Conservation (phyloP, 37 sponge, comb jelly and placozoan genomes). For the Spongilla lacustris region DNA sequence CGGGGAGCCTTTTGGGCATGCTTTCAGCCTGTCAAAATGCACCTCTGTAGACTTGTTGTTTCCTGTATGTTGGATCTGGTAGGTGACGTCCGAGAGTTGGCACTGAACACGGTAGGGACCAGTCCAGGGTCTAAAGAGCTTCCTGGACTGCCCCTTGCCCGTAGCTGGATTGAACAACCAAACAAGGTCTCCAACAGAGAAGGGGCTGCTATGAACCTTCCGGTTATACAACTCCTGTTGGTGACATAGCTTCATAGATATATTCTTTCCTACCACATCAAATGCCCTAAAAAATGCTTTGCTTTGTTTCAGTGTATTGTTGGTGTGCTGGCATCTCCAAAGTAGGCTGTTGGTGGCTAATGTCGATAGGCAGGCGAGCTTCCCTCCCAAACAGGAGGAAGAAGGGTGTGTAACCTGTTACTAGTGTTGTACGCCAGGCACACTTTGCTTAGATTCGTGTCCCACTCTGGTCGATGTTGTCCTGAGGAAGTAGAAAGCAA, state of each 20-base stretch:
- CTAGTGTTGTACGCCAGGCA: slow-evolving; percentile 61
- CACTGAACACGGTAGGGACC: too few species aligned
- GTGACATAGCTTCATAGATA: not conserved
- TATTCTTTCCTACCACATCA: not conserved
- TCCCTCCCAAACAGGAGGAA: slow-evolving; percentile 57
- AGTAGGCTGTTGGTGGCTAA: not conserved
- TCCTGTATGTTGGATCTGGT: too few species aligned
- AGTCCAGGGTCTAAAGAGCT: too few species aligned
- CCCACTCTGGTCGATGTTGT: slow-evolving; percentile 27
- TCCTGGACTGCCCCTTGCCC: too few species aligned
- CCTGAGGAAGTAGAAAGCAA: too few species aligned
- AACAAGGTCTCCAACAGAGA: slow-evolving; percentile 15
- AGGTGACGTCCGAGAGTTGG: too few species aligned
- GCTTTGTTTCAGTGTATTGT: slow-evolving; percentile 17
- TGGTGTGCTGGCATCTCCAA: not conserved
- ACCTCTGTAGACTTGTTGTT: too few species aligned
- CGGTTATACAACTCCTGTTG: slow-evolving; percentile 22
- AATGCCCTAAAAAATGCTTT: not conserved
- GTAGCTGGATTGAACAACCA: too few species aligned
- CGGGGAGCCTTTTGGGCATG: too few species aligned
- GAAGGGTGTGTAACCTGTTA: slow-evolving; percentile 24
- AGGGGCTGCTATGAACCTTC: slow-evolving; percentile 33
- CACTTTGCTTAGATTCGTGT: slow-evolving; percentile 9
- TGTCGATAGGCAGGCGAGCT: slow-evolving; percentile 29
- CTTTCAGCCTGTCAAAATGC: too few species aligned